These are phyloP conservation scores for Amblyopsis hoosieri DNA, from an alignment of 2,797 vertebrate genomes.

Conservation along the genomic window DNA sequence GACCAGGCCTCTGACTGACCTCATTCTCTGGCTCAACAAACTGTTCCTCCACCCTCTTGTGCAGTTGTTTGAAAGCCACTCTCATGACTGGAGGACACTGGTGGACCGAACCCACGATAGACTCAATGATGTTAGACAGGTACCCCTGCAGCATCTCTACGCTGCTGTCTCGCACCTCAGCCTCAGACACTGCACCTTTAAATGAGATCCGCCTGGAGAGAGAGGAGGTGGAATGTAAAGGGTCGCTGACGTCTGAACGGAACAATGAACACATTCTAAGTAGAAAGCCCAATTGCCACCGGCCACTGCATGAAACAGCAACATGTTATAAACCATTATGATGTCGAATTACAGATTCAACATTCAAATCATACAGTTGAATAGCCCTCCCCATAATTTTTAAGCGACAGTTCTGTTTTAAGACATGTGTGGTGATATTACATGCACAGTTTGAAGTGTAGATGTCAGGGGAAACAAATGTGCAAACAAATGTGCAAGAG, in stretches of 20 bases:
- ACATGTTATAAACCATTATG: no score
- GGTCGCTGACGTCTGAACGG: background rate
- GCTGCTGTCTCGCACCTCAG: conserved; percentile 78
- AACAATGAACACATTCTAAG: no score
- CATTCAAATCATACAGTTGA: no score
- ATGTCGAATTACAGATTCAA: no score
- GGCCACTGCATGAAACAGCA: no score
- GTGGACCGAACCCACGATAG: conserved; percentile 71
- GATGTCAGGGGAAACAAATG: conserved; percentile 19
- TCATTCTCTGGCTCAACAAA: conserved; percentile 82
- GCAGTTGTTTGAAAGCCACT: conserved; percentile 85
- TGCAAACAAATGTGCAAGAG: conserved; percentile 3
- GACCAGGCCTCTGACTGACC: conserved; percentile 67
- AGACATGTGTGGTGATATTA: background rate
- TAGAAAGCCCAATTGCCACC: no score
- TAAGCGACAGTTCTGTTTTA: background rate
- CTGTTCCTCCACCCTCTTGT: conserved; percentile 80
- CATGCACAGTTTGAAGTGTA: background rate
- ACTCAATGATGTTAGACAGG: conserved; percentile 72
- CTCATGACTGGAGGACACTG: conserved; percentile 86
- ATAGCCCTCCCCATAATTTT: no score
- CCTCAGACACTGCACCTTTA: conserved; percentile 77
- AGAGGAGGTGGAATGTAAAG: conserved; percentile 13
- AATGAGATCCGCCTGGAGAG: conserved; percentile 78
- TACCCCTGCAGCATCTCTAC: conserved; percentile 74